phyloP scores from a whole-genome alignment of 23 tunicate genomes.

The Aplidium turbinatum region DNA sequence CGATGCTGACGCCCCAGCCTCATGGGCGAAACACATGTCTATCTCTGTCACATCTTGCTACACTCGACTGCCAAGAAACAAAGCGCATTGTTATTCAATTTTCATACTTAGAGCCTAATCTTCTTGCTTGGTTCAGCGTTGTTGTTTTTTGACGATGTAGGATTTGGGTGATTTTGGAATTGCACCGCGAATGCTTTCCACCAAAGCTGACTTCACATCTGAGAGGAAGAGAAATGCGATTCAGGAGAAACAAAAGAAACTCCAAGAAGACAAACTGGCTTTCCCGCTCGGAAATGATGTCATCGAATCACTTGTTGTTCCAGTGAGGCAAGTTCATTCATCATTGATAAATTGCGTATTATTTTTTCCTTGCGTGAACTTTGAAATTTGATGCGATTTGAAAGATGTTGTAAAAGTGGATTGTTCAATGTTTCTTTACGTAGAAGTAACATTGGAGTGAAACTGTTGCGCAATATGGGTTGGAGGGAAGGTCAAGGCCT shows the following conservation, averaged over 20 bases:
- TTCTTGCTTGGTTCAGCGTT: too few relatives aligned
- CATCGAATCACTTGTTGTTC: slow-evolving; percentile 62
- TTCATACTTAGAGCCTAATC: too few relatives aligned
- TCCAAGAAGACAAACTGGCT: slow-evolving; percentile 58
- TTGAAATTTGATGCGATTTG: too few relatives aligned
- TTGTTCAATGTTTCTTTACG: too few relatives aligned
- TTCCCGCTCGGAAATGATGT: slow-evolving; percentile 65
- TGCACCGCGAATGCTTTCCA: slow-evolving; percentile 51
- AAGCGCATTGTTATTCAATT: too few relatives aligned
- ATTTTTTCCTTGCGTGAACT: too few relatives aligned
- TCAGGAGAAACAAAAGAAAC: slow-evolving; percentile 43
- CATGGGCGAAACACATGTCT: too few relatives aligned
- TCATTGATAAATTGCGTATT: too few relatives aligned
- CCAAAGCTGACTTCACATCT: slow-evolving; percentile 42
- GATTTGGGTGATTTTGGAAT: slow-evolving; percentile 88
- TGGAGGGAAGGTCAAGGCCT: slow-evolving; percentile 96
- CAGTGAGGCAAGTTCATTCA: slow-evolving; percentile 53
- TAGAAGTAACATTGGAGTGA: slow-evolving; percentile 75
- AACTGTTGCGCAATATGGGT: slow-evolving; percentile 75
- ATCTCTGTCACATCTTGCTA: too few relatives aligned
- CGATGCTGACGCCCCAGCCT: too few relatives aligned
- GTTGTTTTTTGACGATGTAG: slow-evolving; percentile 19
- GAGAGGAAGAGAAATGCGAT: slow-evolving; percentile 21
- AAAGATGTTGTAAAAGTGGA: too few relatives aligned
- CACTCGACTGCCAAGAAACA: too few relatives aligned